Evolutionary conservation across 2,888 invertebrate species (phyloP).

Genomic region (Drosophila colorata): DNA sequence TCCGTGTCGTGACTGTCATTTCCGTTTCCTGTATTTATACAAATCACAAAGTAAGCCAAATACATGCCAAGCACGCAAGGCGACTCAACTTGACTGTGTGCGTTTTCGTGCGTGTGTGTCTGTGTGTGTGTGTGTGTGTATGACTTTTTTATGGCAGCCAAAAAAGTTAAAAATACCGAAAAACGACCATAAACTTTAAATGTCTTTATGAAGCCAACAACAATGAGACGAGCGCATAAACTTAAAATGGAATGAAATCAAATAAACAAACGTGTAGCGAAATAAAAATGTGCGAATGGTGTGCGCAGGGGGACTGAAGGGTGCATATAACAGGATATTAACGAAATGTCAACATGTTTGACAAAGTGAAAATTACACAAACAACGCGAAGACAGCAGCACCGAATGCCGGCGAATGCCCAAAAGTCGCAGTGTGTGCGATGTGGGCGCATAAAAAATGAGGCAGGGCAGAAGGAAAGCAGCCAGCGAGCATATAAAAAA

Average conservation of each 20-base stretch:
- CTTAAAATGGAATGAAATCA: constrained; percentile 74
- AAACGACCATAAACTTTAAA: constrained; percentile 73
- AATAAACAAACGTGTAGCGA: constrained; percentile 70
- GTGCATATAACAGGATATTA: constrained; percentile 70
- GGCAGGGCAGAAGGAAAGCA: constrained; percentile 23
- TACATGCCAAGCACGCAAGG: constrained; percentile 73
- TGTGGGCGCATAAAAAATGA: constrained; percentile 65
- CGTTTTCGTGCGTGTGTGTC: constrained; percentile 6
- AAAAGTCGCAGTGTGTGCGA: constrained; percentile 37
- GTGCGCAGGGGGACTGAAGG: background rate
- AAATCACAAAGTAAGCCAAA: constrained; percentile 80
- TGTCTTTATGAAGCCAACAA: constrained; percentile 76
- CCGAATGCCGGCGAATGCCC: constrained; percentile 25
- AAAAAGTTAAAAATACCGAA: constrained; percentile 66
- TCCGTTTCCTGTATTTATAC: constrained; percentile 81
- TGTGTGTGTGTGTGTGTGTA: constrained; percentile 14
- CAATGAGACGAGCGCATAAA: constrained; percentile 54
- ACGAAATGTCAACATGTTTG: constrained; percentile 79
- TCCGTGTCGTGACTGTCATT: constrained; percentile 82
- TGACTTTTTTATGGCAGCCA: constrained; percentile 56
- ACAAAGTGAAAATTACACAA: constrained; percentile 75
- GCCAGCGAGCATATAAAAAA: constrained; percentile 42
- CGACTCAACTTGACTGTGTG: constrained; percentile 27
- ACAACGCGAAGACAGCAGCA: constrained; percentile 26
- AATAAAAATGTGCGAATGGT: constrained; percentile 57